Conservation (phyloP, 2,797 vertebrate species). For the Poeciliopsis turneri region DNA sequence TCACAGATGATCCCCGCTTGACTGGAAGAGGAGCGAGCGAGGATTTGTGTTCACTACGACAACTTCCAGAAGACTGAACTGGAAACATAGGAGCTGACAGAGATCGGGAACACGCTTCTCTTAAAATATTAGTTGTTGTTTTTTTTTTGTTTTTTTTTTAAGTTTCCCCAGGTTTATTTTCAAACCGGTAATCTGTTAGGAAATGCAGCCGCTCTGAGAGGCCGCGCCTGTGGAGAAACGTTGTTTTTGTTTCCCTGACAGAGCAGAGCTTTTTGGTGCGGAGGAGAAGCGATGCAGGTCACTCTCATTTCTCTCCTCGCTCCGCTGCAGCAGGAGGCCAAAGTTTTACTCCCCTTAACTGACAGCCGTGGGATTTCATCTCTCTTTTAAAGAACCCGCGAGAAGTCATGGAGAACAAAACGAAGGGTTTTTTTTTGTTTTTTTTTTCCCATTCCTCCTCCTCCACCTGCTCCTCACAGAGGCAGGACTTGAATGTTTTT, state of each 20-base stretch:
- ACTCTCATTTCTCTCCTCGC: slow-evolving; percentile 14
- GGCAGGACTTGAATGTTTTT: slow-evolving; percentile 51
- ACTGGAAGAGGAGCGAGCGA: too few relatives aligned
- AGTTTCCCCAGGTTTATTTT: background rate
- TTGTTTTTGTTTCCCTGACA: slow-evolving; percentile 60
- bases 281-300: slow-evolving; percentile 50
- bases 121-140: background rate
- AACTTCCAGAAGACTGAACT: background rate
- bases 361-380: slow-evolving; percentile 58
- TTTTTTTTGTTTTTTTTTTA: too few relatives aligned
- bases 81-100: background rate
- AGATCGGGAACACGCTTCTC: background rate
- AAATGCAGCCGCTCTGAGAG: slow-evolving; percentile 2
- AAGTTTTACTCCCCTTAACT: slow-evolving; percentile 48
- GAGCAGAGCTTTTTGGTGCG: slow-evolving; percentile 48
- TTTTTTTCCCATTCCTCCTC: background rate
- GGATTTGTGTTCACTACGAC: background rate
- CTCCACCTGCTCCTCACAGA: slow-evolving; percentile 18
- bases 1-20: background rate
- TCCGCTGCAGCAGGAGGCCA: slow-evolving; percentile 46
- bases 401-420: slow-evolving; percentile 52
- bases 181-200: background rate
- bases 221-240: slow-evolving; percentile 27
- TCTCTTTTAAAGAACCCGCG: slow-evolving; percentile 34
- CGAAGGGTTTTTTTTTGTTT: slow-evolving; percentile 30